phyloP scores from a whole-genome alignment of 2,797 vertebrate species.

The Acrossocheilus wenchowensis region DNA sequence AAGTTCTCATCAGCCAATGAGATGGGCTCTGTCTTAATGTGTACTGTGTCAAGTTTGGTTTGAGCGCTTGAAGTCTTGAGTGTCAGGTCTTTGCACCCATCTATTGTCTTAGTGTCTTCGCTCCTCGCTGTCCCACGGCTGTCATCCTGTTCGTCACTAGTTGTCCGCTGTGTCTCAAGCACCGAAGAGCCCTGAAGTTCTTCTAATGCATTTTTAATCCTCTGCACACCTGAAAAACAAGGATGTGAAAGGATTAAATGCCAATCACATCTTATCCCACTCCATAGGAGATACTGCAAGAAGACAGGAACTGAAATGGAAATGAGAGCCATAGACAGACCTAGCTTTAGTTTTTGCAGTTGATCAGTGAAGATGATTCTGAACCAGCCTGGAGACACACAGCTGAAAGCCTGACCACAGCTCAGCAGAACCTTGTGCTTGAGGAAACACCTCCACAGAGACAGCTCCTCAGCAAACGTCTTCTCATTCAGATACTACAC shows the following conservation, averaged over 20 bases:
- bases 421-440: constrained; percentile 89
- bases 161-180: constrained; percentile 51
- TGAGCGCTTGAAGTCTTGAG: constrained; percentile 66
- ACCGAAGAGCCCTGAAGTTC: constrained; percentile 63
- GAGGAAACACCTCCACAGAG: constrained; percentile 87
- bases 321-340: constrained; percentile 66
- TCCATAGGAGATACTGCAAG: neutral
- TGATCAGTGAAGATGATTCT: constrained; percentile 89
- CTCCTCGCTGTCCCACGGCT: constrained; percentile 42
- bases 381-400: constrained; percentile 93
- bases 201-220: constrained; percentile 83
- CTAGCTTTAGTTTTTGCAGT: constrained; percentile 81
- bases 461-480: constrained; percentile 88
- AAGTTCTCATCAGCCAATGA: constrained; percentile 68
- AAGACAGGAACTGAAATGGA: neutral
- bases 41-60: constrained; percentile 64
- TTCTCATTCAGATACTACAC: constrained; percentile 83
- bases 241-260: neutral
- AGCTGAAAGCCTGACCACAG: constrained; percentile 89
- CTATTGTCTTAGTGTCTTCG: constrained; percentile 56
- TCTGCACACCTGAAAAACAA: constrained; percentile 82
- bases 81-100: constrained; percentile 40
- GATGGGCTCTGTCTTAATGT: constrained; percentile 63
- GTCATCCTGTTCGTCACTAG: constrained; percentile 53
- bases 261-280: neutral